Conservation (phyloP, 2,888 invertebrate genomes). For the Ichneumon xanthorius region DNA sequence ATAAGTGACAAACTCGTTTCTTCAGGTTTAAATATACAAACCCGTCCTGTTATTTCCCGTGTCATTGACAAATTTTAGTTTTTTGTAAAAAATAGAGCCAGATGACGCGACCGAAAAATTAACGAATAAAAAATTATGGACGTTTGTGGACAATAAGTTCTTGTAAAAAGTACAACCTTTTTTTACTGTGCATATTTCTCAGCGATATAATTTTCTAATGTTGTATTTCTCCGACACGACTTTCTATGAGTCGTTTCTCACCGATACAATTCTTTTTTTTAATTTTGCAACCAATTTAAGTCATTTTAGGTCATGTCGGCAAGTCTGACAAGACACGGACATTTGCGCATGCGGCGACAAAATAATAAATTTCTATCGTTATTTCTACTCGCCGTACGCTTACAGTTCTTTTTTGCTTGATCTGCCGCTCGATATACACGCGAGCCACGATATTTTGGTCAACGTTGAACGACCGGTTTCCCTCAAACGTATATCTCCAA, state of each 20-base stretch:
- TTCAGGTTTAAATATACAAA: too few relatives aligned
- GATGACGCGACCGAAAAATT: too few relatives aligned
- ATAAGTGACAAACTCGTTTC: too few relatives aligned
- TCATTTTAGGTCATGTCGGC: background rate
- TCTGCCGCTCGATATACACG: background rate
- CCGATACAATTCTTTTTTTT: background rate
- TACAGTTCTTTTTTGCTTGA: background rate
- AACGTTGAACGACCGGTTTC: conserved; percentile 30
- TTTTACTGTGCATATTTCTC: background rate
- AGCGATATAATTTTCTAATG: too few relatives aligned
- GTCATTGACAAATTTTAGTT: too few relatives aligned
- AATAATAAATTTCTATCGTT: background rate
- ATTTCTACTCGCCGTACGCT: background rate
- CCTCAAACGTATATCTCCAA: conserved; percentile 5
- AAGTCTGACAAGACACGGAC: background rate
- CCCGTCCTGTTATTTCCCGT: too few relatives aligned
- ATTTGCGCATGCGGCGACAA: background rate
- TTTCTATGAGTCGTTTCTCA: too few relatives aligned
- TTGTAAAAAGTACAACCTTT: too few relatives aligned
- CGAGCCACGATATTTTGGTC: conserved; percentile 12
- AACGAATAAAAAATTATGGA: too few relatives aligned
- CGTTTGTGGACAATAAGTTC: too few relatives aligned
- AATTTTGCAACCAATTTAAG: background rate
- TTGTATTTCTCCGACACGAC: too few relatives aligned
- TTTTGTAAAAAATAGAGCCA: too few relatives aligned